phyloP scores from a whole-genome alignment of 2,888 invertebrate genomes.

The Dorcus hopei region DNA sequence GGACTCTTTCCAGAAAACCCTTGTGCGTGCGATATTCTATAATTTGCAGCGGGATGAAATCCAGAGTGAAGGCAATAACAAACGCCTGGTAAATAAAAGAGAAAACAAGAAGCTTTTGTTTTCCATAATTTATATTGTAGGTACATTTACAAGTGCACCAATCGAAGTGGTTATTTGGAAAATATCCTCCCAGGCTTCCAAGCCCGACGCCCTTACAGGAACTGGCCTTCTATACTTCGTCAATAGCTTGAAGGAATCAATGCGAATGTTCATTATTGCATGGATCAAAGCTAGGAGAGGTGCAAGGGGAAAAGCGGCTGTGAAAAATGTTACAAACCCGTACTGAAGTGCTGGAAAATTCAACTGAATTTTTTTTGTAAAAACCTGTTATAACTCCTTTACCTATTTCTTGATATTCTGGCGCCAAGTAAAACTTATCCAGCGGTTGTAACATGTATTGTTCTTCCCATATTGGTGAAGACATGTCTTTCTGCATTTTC shows the following conservation, averaged over 20 bases:
- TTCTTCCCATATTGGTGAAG: background rate
- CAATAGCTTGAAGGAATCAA: slow-evolving; percentile 13
- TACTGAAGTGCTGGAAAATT: slow-evolving; percentile 54
- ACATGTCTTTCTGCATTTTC: background rate
- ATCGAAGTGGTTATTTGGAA: slow-evolving; percentile 37
- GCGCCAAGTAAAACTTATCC: slow-evolving; percentile 27
- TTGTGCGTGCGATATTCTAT: slow-evolving; percentile 14
- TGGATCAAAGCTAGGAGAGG: slow-evolving; percentile 59
- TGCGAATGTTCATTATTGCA: slow-evolving; percentile 56
- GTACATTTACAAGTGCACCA: slow-evolving; percentile 41
- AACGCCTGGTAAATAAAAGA: slow-evolving; percentile 33
- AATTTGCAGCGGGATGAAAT: slow-evolving; percentile 31
- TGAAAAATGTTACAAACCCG: slow-evolving; percentile 61
- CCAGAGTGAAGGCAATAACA: slow-evolving; percentile 36
- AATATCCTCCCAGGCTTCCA: slow-evolving; percentile 40
- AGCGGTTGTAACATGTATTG: slow-evolving; percentile 12
- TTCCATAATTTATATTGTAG: slow-evolving; percentile 6
- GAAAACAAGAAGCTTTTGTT: background rate
- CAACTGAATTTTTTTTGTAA: background rate
- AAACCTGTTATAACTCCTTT: background rate
- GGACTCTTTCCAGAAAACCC: background rate
- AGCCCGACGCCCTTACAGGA: slow-evolving; percentile 28
- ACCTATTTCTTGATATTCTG: slow-evolving; percentile 24
- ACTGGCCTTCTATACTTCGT: slow-evolving; percentile 31
- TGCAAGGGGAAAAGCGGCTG: slow-evolving; percentile 60